A percentile compares a stretch with the other conserved stretches of the same genome.
Evolutionary conservation across 2,113 vertebrate genomes (phyloP).

Genomic region (Scophthalmus maximus): DNA sequence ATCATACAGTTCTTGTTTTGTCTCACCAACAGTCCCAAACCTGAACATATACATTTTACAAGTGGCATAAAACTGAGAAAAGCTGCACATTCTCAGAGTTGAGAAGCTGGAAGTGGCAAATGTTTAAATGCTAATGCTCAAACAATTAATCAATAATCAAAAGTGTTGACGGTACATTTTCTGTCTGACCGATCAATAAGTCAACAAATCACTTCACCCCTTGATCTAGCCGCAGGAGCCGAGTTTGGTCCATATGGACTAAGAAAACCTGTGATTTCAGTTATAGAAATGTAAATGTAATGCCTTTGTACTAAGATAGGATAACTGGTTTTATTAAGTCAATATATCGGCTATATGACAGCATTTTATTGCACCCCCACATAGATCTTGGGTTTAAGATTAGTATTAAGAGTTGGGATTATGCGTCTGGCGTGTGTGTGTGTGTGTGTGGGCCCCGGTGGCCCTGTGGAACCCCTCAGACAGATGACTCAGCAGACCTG

Average conservation of each 20-base stretch:
- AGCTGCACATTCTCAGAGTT: neutral
- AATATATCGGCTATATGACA: too few relatives aligned
- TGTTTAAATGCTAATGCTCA: neutral
- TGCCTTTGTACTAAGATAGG: too few relatives aligned
- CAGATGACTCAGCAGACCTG: constrained; percentile 74
- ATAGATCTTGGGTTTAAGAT: neutral
- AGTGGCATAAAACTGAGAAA: neutral
- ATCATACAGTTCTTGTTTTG: neutral
- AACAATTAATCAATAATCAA: neutral
- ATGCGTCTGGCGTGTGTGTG: constrained; percentile 7
- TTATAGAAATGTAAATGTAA: neutral
- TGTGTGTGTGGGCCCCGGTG: constrained; percentile 21
- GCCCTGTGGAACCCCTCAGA: constrained; percentile 64
- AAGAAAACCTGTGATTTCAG: neutral
- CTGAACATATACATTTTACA: neutral
- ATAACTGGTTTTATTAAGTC: too few relatives aligned
- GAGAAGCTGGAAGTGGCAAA: neutral
- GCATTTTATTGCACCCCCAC: neutral
- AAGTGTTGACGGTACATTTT: neutral
- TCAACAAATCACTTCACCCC: neutral
- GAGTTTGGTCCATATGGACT: neutral
- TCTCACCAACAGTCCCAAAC: neutral
- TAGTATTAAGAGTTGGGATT: neutral
- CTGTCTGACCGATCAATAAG: neutral
- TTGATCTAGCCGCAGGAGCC: neutral